Evolutionary conservation across 2,113 vertebrate genomes (phyloP).

Genomic region (Numida meleagris): DNA sequence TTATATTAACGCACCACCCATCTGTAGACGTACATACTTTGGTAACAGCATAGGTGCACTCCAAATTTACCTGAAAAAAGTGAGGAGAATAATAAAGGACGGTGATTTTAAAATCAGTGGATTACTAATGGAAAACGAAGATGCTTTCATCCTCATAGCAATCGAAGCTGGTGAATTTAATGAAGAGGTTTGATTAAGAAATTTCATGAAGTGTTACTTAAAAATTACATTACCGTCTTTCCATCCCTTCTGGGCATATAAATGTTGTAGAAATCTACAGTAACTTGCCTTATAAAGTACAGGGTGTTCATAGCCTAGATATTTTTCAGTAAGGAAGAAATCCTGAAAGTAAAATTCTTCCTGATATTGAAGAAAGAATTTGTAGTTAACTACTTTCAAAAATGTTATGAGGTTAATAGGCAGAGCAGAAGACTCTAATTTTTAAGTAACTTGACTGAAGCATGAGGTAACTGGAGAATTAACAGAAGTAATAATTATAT

Average conservation of each 20-base stretch:
- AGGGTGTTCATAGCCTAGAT: not conserved
- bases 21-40: not conserved
- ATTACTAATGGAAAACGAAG: not conserved
- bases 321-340: not conserved
- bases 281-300: not conserved
- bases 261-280: not conserved
- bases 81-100: not conserved
- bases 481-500: constrained; percentile 15
- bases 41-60: not conserved
- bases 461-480: constrained; percentile 17
- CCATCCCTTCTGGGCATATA: not conserved
- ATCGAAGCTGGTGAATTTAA: not conserved
- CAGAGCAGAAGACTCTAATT: constrained; percentile 24
- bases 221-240: not conserved
- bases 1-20: not conserved
- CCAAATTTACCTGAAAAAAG: not conserved
- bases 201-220: not conserved
- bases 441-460: constrained; percentile 20
- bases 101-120: not conserved
- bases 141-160: not conserved
- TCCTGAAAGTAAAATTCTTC: not conserved
- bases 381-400: not conserved
- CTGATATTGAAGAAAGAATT: not conserved
- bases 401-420: constrained; percentile 25
- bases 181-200: not conserved